Evolutionary conservation across 1,140 invertebrate species (phyloP).

Genomic region (Drosophila pallidifrons): DNA sequence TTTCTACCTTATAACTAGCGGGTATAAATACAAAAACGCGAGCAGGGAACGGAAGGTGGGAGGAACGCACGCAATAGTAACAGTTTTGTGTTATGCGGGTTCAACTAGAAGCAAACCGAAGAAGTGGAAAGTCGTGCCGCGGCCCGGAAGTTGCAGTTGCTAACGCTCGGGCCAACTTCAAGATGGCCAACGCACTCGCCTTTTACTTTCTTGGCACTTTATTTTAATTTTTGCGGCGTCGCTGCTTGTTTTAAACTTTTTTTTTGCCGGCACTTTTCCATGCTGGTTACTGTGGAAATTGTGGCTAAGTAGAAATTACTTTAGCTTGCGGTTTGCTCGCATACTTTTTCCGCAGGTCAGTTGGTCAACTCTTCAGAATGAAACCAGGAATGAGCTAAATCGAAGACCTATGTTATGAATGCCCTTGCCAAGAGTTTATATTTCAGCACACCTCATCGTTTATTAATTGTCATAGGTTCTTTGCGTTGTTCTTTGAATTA

Average conservation of each 20-base stretch:
- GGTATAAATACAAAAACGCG: background rate
- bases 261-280: conserved; percentile 43
- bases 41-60: background rate
- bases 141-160: conserved; percentile 38
- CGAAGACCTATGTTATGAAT: background rate
- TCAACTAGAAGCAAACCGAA: background rate
- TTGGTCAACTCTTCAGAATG: conserved; percentile 13
- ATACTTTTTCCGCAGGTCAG: conserved; percentile 51
- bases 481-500: background rate
- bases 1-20: too few species aligned
- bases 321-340: conserved; percentile 56
- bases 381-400: background rate
- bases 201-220: conserved; percentile 82
- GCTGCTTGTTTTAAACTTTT: conserved; percentile 55
- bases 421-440: conserved; percentile 1
- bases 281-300: conserved; percentile 58
- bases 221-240: conserved; percentile 73
- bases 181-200: conserved; percentile 65
- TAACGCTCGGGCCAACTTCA: conserved; percentile 41
- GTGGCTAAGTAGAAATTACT: conserved; percentile 75
- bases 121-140: conserved; percentile 3
- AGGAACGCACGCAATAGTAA: conserved; percentile 41
- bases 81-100: conserved; percentile 24
- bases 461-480: background rate
- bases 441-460: background rate